Base-by-base conservation (phyloP, 2,797 vertebrate species). In the Chiloscyllium punctatum region DNA sequence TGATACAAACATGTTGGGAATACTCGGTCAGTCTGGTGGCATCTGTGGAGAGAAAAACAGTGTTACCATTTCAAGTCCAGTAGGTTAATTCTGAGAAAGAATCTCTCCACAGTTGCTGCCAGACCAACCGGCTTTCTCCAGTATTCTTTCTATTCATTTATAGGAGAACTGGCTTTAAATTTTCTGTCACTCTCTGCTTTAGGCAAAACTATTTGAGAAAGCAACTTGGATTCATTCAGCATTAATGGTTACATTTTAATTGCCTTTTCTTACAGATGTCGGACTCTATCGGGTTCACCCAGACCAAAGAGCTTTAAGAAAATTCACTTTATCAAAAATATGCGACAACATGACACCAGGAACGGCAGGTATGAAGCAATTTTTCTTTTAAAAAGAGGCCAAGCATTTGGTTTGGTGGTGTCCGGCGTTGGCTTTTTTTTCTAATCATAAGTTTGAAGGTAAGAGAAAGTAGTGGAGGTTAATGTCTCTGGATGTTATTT, bases 221-320 rank as follows among this genome's bases (percentile, higher is more conserved):
- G 7, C 18, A 13, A 42, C n/a, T 68, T 92, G 7, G 23, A 25
- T 23, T 68, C 62, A 69, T 96, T 97, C 95, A 97, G 95, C 25
- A 27, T 79, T 27, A 96, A 96, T 96, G 90, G 98, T 66, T 66
- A 96, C 96, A 48, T 97, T 95, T 84, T 94, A 96, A 96, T 94
- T 96, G 95, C 96, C 18, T 96, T 97, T 57, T 97, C 97, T 98
- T 98, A 97, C 97, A 98, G 99, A 98, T 99, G 99, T 97, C 98
- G 99, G 97, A 99, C 99, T 97, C 98, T 99, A 97, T 99, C 99
- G 96, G 99, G 99, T 98, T 99, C 99, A 96, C 99, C 99, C 96
- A 98, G 99, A 98, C 99, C 99, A 98, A 99, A 99, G 98, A 99
- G 98, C 98, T 99, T 99, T 96, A 99, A 99, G 98, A 99, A 99